Evolutionary conservation across 2,888 invertebrate genomes (phyloP), one percentile per base, ranked within the genome.

Genomic region (Blera fallax): DNA sequence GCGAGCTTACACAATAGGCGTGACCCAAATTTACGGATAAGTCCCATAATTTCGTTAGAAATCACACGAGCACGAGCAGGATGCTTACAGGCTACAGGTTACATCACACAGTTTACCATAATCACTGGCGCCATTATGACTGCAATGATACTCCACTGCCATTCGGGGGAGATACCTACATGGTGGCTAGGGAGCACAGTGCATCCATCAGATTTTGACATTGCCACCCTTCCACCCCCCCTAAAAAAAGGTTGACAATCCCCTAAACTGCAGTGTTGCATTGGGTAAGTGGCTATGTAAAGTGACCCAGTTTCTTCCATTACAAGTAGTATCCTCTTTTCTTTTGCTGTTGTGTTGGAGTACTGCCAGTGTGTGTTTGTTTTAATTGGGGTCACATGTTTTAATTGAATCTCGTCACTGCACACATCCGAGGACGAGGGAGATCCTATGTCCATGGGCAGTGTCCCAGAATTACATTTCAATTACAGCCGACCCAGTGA

Each of bases 351-450:
- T 45, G 16, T 24, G 16, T n/a, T 14, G 27, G 27, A 62, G 27
- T 27, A 27, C 6, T 14, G 18, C 50, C 32, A 14, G 7, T 50
- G 21, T 16, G 48, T 27, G 14, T 45, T 52, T 27, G 14, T 45
- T 52, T 32, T 29, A 45, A 56, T 43, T 40, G 56, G 45, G 43
- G 54, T 40, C 65, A 65, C 16, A 58, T 56, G 56, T 65, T 48
- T 21, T 79, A 79, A 79, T 73, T 73, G 65, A 73, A 50, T 73
- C 65, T 73, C 48, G 27, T 50, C 24, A 29, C 50, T 52, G 34
- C 24, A 60, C 45, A n/a, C 18, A 7, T 2, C 1, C 5, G 40
- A 10, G 1, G 24, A 8, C 2, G n/a, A 24, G 6, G 21, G 5
- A 11, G 5, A 6, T 4, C 24, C 43, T 11, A 1, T 10, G 2